Conservation (phyloP, 2,797 vertebrate species). For the Coccyzus lansbergi region DNA sequence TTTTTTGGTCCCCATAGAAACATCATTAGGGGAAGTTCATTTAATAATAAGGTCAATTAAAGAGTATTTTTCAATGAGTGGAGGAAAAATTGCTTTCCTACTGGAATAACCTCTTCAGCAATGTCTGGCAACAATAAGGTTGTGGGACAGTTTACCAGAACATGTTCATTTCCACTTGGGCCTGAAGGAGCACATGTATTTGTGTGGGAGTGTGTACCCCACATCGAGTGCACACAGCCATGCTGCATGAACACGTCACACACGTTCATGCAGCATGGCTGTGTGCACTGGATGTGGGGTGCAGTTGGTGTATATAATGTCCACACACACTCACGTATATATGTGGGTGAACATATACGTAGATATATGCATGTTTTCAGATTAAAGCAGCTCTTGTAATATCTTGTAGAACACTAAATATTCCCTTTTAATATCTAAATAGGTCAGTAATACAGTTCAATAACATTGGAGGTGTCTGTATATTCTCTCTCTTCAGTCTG, state of each 20-base stretch:
- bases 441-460: conserved; percentile 64
- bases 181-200: fast-evolving
- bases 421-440: conserved; percentile 58
- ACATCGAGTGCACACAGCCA: too few species aligned
- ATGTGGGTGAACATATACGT: background rate
- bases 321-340: background rate
- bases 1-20: background rate
- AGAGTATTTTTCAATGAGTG: background rate
- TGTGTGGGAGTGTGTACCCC: background rate
- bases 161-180: background rate
- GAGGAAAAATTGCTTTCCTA: background rate
- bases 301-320: background rate
- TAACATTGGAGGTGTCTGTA: conserved; percentile 53
- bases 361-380: background rate
- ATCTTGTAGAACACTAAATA: conserved; percentile 61
- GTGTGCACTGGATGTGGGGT: background rate
- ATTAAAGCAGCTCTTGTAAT: conserved; percentile 63
- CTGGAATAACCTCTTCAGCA: background rate
- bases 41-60: conserved; percentile 22
- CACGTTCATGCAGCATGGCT: background rate
- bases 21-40: background rate
- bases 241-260: too few species aligned
- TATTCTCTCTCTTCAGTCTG: conserved; percentile 60
- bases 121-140: background rate
- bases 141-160: background rate